Percentiles rank a stretch among this genome's conserved stretches.
Conservation (phyloP, 2,113 vertebrate species). For the Acanthisitta chloris region DNA sequence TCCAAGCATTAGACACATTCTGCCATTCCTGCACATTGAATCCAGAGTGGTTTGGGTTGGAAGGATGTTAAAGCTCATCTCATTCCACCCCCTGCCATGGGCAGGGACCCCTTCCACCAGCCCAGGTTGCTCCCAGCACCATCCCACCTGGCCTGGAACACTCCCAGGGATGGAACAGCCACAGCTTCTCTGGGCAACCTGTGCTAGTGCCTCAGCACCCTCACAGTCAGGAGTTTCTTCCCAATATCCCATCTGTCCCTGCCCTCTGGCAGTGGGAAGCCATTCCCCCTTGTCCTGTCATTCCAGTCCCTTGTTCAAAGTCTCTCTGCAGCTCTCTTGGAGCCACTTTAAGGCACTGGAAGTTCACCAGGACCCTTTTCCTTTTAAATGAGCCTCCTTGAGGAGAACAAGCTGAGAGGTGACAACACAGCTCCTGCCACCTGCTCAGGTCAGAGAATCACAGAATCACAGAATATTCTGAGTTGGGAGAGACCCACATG, state of each 20-base stretch:
- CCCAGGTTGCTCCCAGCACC: accelerated
- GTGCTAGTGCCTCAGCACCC: accelerated
- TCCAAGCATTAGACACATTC: background rate
- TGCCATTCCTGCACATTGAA: background rate
- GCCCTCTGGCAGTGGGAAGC: background rate
- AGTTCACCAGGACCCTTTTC: background rate
- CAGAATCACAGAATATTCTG: background rate
- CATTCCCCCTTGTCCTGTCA: background rate
- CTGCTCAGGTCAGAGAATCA: background rate
- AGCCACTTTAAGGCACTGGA: background rate
- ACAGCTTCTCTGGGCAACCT: background rate
- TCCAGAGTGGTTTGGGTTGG: background rate
- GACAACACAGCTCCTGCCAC: background rate
- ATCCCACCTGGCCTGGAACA: accelerated
- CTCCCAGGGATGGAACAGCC: background rate
- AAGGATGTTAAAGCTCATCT: accelerated
- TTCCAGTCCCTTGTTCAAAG: background rate
- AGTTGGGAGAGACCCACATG: background rate
- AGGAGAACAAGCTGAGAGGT: background rate
- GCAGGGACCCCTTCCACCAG: accelerated
- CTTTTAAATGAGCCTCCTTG: background rate
- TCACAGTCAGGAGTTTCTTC: accelerated
- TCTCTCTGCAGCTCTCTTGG: background rate
- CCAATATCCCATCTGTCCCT: background rate
- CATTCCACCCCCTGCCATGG: accelerated